phyloP scores from a whole-genome alignment of 1,140 invertebrate species.

The Frieseomelitta varia region DNA sequence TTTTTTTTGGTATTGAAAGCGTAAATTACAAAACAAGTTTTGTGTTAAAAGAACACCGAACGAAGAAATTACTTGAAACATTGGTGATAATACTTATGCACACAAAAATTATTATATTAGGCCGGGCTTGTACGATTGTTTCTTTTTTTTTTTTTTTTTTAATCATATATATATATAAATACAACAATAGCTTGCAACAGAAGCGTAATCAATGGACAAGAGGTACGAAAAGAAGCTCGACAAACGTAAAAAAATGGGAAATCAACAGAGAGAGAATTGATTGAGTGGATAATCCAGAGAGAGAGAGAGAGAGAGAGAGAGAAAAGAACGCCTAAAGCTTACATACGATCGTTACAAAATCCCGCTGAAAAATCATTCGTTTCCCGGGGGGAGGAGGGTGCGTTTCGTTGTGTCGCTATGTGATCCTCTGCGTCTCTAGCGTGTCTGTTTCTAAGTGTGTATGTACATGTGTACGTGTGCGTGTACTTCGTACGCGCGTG shows the following conservation, averaged over 20 bases:
- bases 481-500: neutral
- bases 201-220: conserved; percentile 57
- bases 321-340: conserved; percentile 55
- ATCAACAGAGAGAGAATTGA: conserved; percentile 54
- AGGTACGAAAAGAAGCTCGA: conserved; percentile 64
- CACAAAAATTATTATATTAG: conserved; percentile 33
- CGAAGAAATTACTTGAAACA: conserved; percentile 3
- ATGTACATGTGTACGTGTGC: neutral
- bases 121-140: conserved; percentile 24
- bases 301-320: neutral
- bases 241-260: conserved; percentile 40
- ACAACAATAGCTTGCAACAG: conserved; percentile 66
- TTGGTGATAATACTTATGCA: neutral
- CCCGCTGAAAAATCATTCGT: conserved; percentile 44
- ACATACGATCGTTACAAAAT: conserved; percentile 57
- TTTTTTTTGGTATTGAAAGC: conserved; percentile 33
- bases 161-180: neutral
- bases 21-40: conserved; percentile 17
- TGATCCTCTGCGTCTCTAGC: conserved; percentile 36
- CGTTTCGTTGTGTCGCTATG: conserved; percentile 45
- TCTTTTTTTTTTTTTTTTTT: neutral
- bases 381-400: neutral
- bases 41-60: conserved; percentile 9
- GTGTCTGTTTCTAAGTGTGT: conserved; percentile 22
- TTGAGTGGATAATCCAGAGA: conserved; percentile 34